Evolutionary conservation across 2,113 vertebrate species (phyloP), one percentile per base, ranked within the genome.

Genomic region (Megaceryle torquata): DNA sequence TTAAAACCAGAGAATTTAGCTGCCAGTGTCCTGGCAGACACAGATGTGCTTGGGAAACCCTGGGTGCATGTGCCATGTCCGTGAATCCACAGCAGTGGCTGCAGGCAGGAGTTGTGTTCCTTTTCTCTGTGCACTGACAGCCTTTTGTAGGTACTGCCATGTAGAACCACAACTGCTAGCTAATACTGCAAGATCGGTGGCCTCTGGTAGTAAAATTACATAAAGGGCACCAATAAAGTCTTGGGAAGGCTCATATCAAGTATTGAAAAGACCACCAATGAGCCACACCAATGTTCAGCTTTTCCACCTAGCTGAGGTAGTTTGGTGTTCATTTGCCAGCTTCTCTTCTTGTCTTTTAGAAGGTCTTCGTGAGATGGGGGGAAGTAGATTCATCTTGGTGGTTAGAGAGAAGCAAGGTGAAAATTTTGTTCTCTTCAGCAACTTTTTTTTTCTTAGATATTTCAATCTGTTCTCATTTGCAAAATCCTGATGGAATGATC

Each of bases 391-490:
- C 78, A 84, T 10, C 79, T 81, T 91, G 76, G 67, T 93, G 71
- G 59, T 50, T 56, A 77, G 84, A 94, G 79, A 94, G 79, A 72
- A 96, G 71, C 84, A 91, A 96, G 96, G 94, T 96, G 82, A 97
- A 96, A 96, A 89, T 95, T 88, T 72, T 96, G 68, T 96, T 96
- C 70, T 79, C 94, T 97, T 97, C 95, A 96, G 94, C 94, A 93
- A 78, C 63, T 81, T 65, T 86, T 93, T 81, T 72, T 60, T 24
- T 26, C 8, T 57, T 83, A 89, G 88, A 97, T 95, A 96, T 94
- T 95, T 97, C 86, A 95, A 56, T 97, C 86, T 97, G 84, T 74
- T 97, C 97, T 96, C 68, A 1, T 98, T 97, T 96, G 93, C 91
- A 95, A 88, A 94, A 89, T 96, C 92, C 94, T 96, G 81, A 83